A percentile compares a stretch with the other conserved stretches of the same genome.
Conservation (phyloP, 2,797 vertebrate species). For the Graptemys geographica region DNA sequence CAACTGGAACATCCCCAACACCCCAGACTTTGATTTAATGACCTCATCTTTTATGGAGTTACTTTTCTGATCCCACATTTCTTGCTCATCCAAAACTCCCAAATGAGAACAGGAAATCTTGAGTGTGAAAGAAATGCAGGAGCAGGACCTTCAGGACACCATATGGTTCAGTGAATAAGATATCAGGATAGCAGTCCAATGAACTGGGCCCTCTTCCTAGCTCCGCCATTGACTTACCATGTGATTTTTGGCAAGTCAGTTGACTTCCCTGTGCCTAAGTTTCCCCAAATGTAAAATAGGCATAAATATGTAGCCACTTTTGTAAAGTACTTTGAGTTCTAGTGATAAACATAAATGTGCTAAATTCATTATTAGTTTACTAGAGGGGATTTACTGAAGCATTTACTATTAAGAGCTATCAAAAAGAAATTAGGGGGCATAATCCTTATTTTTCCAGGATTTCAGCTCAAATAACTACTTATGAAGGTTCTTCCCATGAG, state of each 20-base stretch:
- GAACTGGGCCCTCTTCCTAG: neutral
- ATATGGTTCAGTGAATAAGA: neutral
- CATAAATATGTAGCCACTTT: neutral
- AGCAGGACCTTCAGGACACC: neutral
- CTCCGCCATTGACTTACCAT: neutral
- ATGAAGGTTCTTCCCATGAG: neutral
- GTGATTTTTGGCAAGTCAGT: neutral
- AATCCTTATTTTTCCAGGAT: neutral
- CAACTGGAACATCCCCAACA: neutral
- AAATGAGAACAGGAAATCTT: neutral
- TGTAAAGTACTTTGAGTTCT: slow-evolving; percentile 11
- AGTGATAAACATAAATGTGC: neutral
- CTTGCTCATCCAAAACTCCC: neutral
- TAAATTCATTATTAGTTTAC: neutral
- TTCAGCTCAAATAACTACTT: neutral
- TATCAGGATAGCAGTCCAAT: neutral
- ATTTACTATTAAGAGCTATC: neutral
- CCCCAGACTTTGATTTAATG: neutral
- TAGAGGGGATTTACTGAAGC: neutral
- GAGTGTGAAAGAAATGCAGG: neutral
- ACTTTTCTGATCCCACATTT: neutral
- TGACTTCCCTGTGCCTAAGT: neutral
- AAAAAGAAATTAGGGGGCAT: neutral
- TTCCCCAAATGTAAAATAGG: neutral
- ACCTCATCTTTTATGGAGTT: neutral